Evolutionary conservation across 1,140 invertebrate genomes (phyloP), one percentile per base, ranked within the genome.

Genomic region (Drosophila kanapiae): DNA sequence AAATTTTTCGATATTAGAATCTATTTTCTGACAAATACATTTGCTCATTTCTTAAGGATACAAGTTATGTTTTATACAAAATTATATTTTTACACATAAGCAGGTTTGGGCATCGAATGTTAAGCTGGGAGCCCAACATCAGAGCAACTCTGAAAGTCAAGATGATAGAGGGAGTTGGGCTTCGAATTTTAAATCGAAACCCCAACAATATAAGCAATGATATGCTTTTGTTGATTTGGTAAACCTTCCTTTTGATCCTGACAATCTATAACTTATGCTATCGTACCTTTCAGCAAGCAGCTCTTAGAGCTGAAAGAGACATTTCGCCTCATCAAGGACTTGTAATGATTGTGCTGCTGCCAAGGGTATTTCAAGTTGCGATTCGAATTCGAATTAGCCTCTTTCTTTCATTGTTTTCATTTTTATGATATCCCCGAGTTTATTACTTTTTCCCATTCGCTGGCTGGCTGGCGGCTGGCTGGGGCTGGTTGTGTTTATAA

Each of bases 391-490:
- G 60, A 13, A 35, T 43, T 64, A 23, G 33, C 18, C 51, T 23
- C 29, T 29, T 43, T 16, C 48, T 48, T n/a, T n/a, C n/a, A n/a
- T 18, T 51, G 69, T 51, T 53, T 68, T 68, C 27, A 68, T 72
- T 72, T 72, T 72, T 72, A 72, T 72, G 67, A 72, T 72, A 72
- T 72, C 53, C 51, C 45, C 54, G 35, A 51, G 69, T 72, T 78
- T 70, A 70, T 70, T 70, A 62, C 47, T 70, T 78, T 51, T 70
- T 56, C 49, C 45, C 48, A 40, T 37, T 63, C 14, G 23, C 43
- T 51, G 59, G 43, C 57, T 56, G 63, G 4, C 53, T 54, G 33
- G 3, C 33, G n/a, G n/a, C n/a, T n/a, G n/a, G n/a, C n/a, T n/a
- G n/a, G 51, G 29, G 29, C 31, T 56, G 49, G 31, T 48, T 56